Conservation (phyloP, 2,113 vertebrate species). For the Menidia beryllina region DNA sequence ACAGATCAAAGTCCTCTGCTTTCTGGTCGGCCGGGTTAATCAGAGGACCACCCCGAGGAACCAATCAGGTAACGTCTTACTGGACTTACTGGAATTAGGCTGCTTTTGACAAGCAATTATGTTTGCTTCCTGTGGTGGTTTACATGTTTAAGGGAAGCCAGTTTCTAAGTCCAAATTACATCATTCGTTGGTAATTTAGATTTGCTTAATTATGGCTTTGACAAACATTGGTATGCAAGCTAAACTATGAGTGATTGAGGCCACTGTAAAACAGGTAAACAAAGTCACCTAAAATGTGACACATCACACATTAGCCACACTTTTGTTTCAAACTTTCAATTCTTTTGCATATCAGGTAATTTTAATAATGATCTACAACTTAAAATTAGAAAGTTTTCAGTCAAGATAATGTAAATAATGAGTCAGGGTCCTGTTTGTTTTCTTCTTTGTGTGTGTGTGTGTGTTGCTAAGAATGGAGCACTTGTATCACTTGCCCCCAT, state of each 20-base stretch:
- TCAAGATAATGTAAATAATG: slow-evolving; percentile 15
- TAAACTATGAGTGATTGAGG: too few species aligned
- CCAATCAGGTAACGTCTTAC: slow-evolving; percentile 70
- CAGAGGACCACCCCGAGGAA: slow-evolving; percentile 68
- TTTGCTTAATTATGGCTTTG: slow-evolving; percentile 34
- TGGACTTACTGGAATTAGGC: slow-evolving; percentile 55
- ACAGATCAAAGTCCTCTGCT: slow-evolving; percentile 65
- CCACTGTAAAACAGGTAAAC: neutral
- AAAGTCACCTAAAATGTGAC: neutral
- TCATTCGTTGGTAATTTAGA: slow-evolving; percentile 41
- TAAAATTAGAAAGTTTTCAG: slow-evolving; percentile 22
- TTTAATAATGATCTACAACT: neutral
- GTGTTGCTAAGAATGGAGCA: slow-evolving; percentile 52
- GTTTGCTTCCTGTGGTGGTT: slow-evolving; percentile 13
- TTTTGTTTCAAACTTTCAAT: slow-evolving; percentile 21
- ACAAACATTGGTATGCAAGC: neutral
- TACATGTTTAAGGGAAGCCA: slow-evolving; percentile 26
- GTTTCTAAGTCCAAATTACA: slow-evolving; percentile 48
- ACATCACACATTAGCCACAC: neutral
- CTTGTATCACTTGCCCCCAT: slow-evolving; percentile 75
- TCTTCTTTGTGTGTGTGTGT: slow-evolving; percentile 23
- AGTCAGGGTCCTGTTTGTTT: slow-evolving; percentile 1
- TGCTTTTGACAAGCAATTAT: slow-evolving; percentile 37
- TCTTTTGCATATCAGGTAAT: neutral
- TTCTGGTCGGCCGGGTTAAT: slow-evolving; percentile 63